Base-by-base conservation (phyloP, 2,113 vertebrate genomes). In the Eurypyga helias region DNA sequence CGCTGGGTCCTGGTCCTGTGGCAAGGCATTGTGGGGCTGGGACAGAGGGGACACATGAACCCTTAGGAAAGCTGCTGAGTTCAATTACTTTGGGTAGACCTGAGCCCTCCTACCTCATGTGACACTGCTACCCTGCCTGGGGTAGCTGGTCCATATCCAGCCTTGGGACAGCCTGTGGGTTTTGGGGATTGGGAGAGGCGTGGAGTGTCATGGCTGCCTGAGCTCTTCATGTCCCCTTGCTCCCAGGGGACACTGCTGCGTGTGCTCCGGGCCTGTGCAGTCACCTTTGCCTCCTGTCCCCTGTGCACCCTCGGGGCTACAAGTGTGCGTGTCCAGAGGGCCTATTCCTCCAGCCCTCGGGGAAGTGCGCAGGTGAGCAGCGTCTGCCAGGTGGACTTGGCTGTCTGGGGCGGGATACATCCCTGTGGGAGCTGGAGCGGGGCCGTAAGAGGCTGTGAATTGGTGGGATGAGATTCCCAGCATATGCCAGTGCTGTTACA, bases 221-320 rank as follows among this genome's bases (percentile, higher is more conserved):
- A 85, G 29, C 20, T 67, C n/a, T 84, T 83, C 58, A 46, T 16
- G 23, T 51, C 21, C 13, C 7, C 25, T 82, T 94, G 29, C 26
- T 94, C 13, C 41, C 38, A 97, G 97, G 97, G 29, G 62, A 96
- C 55, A 97, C 96, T 58, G 83, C 98, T 58, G 97, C 97, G 0
- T 99, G 99, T 97, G 89, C 70, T 36, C 97, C 95, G 0, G 97
- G 98, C 6, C 93, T 89, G 2, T 99, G 99, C 54, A 97, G 97
- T 85, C 98, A 98, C 13, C 97, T 99, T 57, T 99, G 99, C 81
- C 98, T 99, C 82, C 97, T 98, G 25, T 99, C 98, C 6, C 98
- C 98, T 28, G 71, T 97, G 72, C 98, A 97, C 36, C 72, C 94
- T 41, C 95, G 41, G 9, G 99, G 99, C 36, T 99, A 99, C 93